phyloP scores from a whole-genome alignment of 30 jellyfish, hydroid and myxozoan genomes.

The Aurelia aurita complex sp. Pacific region DNA sequence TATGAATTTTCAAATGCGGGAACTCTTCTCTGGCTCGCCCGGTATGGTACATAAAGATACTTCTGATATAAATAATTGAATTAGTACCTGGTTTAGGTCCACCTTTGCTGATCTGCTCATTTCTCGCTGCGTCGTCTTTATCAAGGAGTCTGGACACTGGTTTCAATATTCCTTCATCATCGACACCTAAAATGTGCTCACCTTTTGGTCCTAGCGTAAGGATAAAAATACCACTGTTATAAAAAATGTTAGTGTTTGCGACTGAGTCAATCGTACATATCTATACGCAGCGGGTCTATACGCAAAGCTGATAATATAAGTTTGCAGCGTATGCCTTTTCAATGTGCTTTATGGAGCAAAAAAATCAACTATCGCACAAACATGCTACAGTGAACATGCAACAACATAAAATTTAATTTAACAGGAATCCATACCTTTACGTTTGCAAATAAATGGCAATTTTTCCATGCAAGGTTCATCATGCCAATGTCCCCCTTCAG shows the following conservation, averaged over 20 bases:
- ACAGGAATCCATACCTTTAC: constrained; percentile 49
- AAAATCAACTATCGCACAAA: no score
- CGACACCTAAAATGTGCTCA: constrained; percentile 82
- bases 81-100: constrained; percentile 50
- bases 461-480: constrained; percentile 94
- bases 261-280: no score
- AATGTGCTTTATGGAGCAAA: no score
- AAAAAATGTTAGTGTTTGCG: no score
- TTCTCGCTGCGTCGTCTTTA: constrained; percentile 81
- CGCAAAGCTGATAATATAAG: no score
- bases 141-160: constrained; percentile 91
- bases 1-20: no score
- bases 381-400: no score
- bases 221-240: no score
- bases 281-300: no score
- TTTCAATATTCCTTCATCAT: constrained; percentile 78
- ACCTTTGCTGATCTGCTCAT: constrained; percentile 52
- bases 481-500: constrained; percentile 95
- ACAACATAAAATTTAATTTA: background rate
- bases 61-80: background rate
- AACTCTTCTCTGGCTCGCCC: no score
- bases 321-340: no score
- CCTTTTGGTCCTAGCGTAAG: constrained; percentile 83
- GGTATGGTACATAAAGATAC: background rate
- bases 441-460: constrained; percentile 83